Base-by-base conservation (phyloP, 2,113 vertebrate species). In the Saccopteryx leptura region DNA sequence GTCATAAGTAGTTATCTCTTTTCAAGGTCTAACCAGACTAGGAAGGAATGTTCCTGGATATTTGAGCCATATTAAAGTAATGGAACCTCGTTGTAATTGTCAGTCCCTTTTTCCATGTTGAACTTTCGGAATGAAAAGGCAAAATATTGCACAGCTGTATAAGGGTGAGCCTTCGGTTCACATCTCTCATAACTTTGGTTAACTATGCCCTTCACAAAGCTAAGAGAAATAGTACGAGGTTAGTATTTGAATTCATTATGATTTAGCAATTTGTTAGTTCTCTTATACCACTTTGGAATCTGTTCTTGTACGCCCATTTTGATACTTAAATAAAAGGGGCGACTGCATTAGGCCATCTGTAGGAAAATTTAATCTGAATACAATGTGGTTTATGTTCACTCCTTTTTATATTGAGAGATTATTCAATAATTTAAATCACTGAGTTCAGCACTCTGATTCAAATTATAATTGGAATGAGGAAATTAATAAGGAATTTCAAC, bases 391-490 rank as follows among this genome's bases (percentile, higher is more conserved):
- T 21, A 23, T 84, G 52, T 86, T 89, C 56, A 56, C 26, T 82
- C 4, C 9, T 82, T 80, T 94, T 66, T 79, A 90, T 18, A 65
- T 9, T 66, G 18, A 90, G 18, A 90, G 17, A 93, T 82, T 90
- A 88, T 88, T 86, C 21, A 90, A 92, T 84, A 91, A 52, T 84
- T 85, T 63, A 75, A 86, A 74, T 96, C 56, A 94, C 11, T 83
- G 46, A 85, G 14, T 91, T 96, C 17, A 80, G n/a, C 86, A 63
- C 33, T 88, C 52, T 79, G 61, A 90, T 85, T 96, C 56, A 86
- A 95, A 87, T 96, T 89, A 71, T 71, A 86, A 94, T 10, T 86
- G 48, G 9, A 81, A 61, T 85, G n/a, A 87, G 31, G 10, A 92
- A 85, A 56, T 65, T 13, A 1, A 50, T 68, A 93, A 83, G 17